Evolutionary conservation across 2,888 invertebrate genomes (phyloP), one percentile per base, ranked within the genome.

Genomic region (Stenurella melanura): DNA sequence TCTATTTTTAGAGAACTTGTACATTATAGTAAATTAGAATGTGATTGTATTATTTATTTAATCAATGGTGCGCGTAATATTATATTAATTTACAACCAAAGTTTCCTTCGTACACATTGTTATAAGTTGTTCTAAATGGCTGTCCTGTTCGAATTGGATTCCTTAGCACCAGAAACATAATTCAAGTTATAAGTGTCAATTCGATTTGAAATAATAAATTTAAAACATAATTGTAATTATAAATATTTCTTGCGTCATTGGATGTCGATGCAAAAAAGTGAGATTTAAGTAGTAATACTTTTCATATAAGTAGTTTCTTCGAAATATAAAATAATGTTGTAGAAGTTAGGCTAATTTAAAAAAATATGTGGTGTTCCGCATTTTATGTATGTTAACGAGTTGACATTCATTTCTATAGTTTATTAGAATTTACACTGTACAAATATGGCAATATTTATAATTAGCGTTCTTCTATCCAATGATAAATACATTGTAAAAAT

Each of bases 231-330:
- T 85, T 77, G 78, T 84, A 80, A 75, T 77, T 79, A 42, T 67
- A 76, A 77, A 73, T 76, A 77, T 71, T 87, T 86, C 86, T 88
- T 88, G 88, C 89, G 88, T 90, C 88, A 87, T 87, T 82, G 86
- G 84, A 87, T 87, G 89, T 89, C 82, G 84, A 83, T 83, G 90
- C 90, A 88, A 89, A 87, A 89, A 90, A 92, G 91, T 92, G 92
- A 92, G 91, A 91, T 91, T 90, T 90, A 88, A 90, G 90, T 90
- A 90, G 88, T 89, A 87, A 87, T 87, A 88, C 87, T 87, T 88
- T 88, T 87, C 85, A 87, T 86, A 81, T 86, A 85, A 83, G 82
- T 85, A 84, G 84, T 78, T 76, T 86, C 86, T 86, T 85, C 80
- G 84, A 84, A 86, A 85, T 81, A 82, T 80, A 81, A 78, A 38